Evolutionary conservation across 2,113 vertebrate species (phyloP).

Genomic region (Engystomops pustulosus): DNA sequence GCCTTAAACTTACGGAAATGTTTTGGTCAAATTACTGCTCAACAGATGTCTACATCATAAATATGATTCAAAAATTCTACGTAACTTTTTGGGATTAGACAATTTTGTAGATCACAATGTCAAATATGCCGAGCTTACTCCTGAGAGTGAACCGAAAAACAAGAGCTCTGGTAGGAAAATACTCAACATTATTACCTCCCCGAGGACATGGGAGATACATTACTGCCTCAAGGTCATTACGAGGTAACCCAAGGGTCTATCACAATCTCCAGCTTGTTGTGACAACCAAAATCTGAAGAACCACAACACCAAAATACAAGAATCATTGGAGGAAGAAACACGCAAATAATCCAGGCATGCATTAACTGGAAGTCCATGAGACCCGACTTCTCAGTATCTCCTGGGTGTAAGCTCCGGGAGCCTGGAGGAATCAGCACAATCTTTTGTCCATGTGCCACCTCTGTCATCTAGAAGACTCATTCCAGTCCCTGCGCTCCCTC

Average conservation of each 20-base stretch:
- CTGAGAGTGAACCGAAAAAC: no score
- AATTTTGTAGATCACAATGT: no score
- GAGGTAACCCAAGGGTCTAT: neutral
- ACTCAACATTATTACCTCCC: no score
- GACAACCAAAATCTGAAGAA: neutral
- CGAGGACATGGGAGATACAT: neutral
- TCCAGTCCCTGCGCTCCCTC: no score
- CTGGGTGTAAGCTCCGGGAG: neutral
- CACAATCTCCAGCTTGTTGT: neutral
- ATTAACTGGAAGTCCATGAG: neutral
- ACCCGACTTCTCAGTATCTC: neutral
- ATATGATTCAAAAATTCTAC: no score
- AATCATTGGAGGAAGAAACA: neutral
- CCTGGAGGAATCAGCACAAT: slow-evolving; percentile 1
- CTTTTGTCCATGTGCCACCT: neutral
- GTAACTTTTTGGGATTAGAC: no score
- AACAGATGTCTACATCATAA: no score
- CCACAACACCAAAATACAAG: neutral
- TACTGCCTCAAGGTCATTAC: neutral
- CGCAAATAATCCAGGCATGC: neutral
- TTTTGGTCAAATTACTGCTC: no score
- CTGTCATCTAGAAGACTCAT: neutral
- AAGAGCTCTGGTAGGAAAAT: no score
- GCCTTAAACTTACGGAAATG: no score
- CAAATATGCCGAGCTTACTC: no score